Evolutionary conservation across 1,140 invertebrate species (phyloP).

Genomic region (Drosophila pseudoobscura): DNA sequence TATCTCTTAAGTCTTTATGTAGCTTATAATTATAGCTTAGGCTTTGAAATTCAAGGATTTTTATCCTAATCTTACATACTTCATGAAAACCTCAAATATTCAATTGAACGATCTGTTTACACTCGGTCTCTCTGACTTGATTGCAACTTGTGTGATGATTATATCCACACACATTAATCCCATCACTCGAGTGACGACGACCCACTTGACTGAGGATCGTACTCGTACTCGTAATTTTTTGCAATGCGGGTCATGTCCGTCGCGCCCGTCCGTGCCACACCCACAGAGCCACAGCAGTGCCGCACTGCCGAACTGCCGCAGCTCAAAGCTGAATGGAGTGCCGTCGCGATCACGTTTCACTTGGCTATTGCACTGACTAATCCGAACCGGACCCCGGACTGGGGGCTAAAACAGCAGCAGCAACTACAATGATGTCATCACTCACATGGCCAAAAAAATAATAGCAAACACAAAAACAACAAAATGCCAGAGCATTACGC

Average conservation of each 20-base stretch:
- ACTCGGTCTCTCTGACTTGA: constrained; percentile 3
- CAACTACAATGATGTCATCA: constrained; percentile 25
- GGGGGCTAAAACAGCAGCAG: constrained; percentile 5
- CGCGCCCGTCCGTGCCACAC: too few relatives aligned
- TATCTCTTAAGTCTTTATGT: too few relatives aligned
- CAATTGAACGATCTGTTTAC: neutral
- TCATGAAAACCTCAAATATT: neutral
- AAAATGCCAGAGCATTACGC: constrained; percentile 53
- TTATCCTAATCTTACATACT: too few relatives aligned
- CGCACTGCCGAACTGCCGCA: too few relatives aligned
- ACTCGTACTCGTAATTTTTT: neutral
- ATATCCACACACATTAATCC: constrained; percentile 16
- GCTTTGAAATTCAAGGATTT: too few relatives aligned
- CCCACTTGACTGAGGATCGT: constrained; percentile 3
- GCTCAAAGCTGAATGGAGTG: too few relatives aligned
- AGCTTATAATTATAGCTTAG: too few relatives aligned
- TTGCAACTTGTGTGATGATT: constrained; percentile 11
- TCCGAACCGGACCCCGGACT: neutral
- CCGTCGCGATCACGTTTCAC: constrained; percentile 4
- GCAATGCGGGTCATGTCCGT: constrained; percentile 14
- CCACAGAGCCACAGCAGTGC: too few relatives aligned
- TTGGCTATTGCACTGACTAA: constrained; percentile 11
- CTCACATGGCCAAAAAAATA: constrained; percentile 17
- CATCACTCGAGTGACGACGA: constrained; percentile 12
- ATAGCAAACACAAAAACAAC: neutral